phyloP scores from a whole-genome alignment of 2,888 invertebrate species.

The Archips xylosteana region DNA sequence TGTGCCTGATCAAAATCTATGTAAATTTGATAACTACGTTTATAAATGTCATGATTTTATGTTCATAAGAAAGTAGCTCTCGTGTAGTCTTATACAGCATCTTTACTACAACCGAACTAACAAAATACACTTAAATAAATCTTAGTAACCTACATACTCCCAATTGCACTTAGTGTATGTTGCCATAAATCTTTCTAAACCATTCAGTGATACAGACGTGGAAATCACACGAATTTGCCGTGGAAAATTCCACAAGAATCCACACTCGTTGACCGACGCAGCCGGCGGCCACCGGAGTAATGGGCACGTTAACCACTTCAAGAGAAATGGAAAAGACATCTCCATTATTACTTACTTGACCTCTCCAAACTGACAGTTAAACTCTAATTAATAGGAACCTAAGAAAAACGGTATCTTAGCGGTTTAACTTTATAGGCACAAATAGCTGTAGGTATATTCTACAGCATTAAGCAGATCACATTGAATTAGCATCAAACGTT shows the following conservation, averaged over 20 bases:
- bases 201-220: constrained; percentile 43
- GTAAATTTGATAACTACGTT: too few species aligned
- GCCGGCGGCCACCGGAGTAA: constrained; percentile 60
- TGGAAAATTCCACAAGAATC: constrained; percentile 54
- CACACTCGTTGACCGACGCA: constrained; percentile 54
- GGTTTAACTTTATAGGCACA: neutral
- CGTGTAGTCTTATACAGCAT: neutral
- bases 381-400: neutral
- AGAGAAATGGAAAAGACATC: constrained; percentile 8
- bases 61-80: neutral
- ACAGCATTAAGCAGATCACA: constrained; percentile 1
- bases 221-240: constrained; percentile 57
- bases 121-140: constrained; percentile 21
- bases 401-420: neutral
- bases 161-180: constrained; percentile 15
- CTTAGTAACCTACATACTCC: constrained; percentile 1
- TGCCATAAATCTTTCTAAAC: constrained; percentile 31
- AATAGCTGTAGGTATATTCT: neutral
- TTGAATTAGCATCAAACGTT: constrained; percentile 11
- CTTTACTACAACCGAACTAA: neutral
- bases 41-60: neutral
- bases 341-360: constrained; percentile 21
- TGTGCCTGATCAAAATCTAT: too few species aligned
- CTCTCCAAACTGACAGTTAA: neutral
- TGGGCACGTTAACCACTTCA: constrained; percentile 41